Percentiles rank a stretch among this genome's conserved stretches.
Conservation (phyloP, 2,113 vertebrate species). For the Octodon degus region DNA sequence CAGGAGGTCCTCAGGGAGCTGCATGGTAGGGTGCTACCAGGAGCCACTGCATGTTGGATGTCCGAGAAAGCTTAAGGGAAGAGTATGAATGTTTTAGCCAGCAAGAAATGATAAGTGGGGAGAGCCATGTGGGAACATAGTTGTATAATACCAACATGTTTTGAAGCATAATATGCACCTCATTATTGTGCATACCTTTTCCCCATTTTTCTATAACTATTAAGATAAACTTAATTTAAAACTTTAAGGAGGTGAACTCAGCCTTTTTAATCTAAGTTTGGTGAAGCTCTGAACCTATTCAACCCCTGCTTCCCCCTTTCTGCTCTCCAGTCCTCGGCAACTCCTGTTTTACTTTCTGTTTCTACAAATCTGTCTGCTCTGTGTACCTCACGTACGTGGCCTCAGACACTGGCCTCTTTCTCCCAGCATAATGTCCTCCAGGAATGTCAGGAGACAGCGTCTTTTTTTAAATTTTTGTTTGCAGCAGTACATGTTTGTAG, state of each 20-base stretch:
- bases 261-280: neutral
- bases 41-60: neutral
- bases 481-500: neutral
- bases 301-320: no score
- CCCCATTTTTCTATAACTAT: neutral
- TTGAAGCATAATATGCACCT: neutral
- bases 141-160: neutral
- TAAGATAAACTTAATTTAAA: slow-evolving; percentile 1
- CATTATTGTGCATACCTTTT: neutral
- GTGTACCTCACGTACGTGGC: neutral
- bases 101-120: neutral
- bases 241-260: neutral
- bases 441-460: neutral
- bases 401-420: neutral
- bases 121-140: neutral
- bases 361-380: neutral
- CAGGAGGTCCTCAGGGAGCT: neutral
- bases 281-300: neutral
- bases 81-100: neutral
- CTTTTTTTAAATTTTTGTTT: neutral
- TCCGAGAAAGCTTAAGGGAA: neutral
- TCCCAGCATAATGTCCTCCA: neutral
- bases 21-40: neutral
- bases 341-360: neutral
- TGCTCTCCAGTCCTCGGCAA: no score